A percentile compares a stretch with the other conserved stretches of the same genome.
Conservation (phyloP, 2,113 vertebrate species). For the Taurulus bubalis region DNA sequence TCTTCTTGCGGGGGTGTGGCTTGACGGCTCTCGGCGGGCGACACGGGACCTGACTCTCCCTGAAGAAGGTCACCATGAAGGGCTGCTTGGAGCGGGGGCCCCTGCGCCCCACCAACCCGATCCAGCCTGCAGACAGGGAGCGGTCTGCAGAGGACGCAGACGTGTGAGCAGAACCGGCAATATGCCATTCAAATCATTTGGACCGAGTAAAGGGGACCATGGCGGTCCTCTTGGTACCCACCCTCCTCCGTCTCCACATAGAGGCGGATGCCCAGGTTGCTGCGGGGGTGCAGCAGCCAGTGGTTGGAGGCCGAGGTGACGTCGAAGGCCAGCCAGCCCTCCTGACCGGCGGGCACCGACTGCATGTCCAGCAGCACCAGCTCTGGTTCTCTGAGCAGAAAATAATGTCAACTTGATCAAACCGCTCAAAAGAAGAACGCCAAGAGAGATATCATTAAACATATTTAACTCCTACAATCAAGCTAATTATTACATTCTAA, state of each 20-base stretch:
- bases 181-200: no score
- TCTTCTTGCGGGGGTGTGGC: constrained; percentile 85
- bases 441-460: neutral
- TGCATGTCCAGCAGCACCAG: constrained; percentile 94
- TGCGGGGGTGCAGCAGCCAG: constrained; percentile 88
- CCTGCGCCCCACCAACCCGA: constrained; percentile 88
- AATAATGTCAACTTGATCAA: neutral
- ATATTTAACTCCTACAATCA: neutral
- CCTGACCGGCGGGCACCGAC: constrained; percentile 87
- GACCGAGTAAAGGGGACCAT: neutral
- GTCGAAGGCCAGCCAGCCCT: constrained; percentile 96
- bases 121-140: constrained; percentile 89
- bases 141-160: constrained; percentile 80
- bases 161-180: no score
- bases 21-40: constrained; percentile 85
- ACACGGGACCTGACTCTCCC: constrained; percentile 84
- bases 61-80: constrained; percentile 97
- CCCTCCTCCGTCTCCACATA: constrained; percentile 94
- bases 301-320: constrained; percentile 92
- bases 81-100: constrained; percentile 93
- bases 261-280: constrained; percentile 91
- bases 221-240: constrained; percentile 51
- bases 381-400: constrained; percentile 87
- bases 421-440: neutral
- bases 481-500: neutral